Evolutionary conservation across 53 echinoderm and acorn worm species (phyloP).

Genomic region (Patiria pectinifera): DNA sequence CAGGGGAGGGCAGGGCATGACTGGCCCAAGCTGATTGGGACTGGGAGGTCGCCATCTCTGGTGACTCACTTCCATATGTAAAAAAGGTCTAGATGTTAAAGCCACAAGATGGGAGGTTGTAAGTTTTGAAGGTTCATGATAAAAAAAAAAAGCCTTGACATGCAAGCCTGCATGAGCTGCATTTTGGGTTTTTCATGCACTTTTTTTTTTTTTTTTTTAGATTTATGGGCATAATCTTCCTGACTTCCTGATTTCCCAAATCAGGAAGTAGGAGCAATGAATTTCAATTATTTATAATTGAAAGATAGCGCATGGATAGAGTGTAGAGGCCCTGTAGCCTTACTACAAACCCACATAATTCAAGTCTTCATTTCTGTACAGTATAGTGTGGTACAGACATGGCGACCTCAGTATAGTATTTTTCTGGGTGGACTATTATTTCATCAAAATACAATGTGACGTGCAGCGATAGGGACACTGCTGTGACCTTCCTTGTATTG

Average conservation of each 20-base stretch:
- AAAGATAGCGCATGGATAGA: neutral
- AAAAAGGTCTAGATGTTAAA: constrained; percentile 49
- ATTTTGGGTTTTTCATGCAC: neutral
- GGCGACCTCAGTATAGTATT: too few species aligned
- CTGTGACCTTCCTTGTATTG: too few species aligned
- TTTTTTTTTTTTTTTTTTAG: neutral
- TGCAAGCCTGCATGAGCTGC: neutral
- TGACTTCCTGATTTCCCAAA: neutral
- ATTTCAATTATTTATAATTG: neutral
- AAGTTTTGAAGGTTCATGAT: neutral
- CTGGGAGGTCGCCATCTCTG: constrained; percentile 33
- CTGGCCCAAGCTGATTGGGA: constrained; percentile 61
- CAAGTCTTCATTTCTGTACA: too few species aligned
- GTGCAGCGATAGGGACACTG: too few species aligned
- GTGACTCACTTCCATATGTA: constrained; percentile 59
- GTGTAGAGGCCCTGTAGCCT: neutral
- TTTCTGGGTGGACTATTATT: too few species aligned
- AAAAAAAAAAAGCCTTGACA: neutral
- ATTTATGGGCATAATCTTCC: neutral
- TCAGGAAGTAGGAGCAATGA: neutral
- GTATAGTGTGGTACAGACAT: too few species aligned
- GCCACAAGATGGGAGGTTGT: constrained; percentile 10
- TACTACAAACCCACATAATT: neutral
- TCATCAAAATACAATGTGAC: too few species aligned
- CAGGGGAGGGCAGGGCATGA: constrained; percentile 62